These are phyloP conservation scores for Pammene fasciana DNA, from an alignment of 2,888 invertebrate genomes.

Conservation along the genomic window DNA sequence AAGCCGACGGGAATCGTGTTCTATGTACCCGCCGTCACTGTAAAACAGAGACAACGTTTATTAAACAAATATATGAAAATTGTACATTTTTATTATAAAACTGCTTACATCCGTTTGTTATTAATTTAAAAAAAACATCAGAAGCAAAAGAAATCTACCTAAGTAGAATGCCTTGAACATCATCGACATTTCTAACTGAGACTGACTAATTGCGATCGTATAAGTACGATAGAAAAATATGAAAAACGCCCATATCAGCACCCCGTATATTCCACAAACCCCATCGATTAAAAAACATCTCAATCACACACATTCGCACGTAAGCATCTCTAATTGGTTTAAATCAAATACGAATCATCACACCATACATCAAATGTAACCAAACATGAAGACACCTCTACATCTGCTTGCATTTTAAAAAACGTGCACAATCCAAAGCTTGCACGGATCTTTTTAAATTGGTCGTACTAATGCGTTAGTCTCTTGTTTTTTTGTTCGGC, in stretches of 20 bases:
- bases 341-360: constrained; percentile 77
- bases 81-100: too few species aligned
- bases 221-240: background rate
- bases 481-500: constrained; percentile 52
- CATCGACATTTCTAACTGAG: too few species aligned
- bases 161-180: too few species aligned
- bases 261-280: constrained; percentile 34
- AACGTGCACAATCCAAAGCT: constrained; percentile 25
- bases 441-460: constrained; percentile 49
- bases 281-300: constrained; percentile 54
- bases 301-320: constrained; percentile 65
- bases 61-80: too few species aligned
- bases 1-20: too few species aligned
- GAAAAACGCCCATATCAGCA: constrained; percentile 16
- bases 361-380: constrained; percentile 59
- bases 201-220: too few species aligned
- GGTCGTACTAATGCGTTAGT: constrained; percentile 54
- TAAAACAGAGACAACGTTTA: too few species aligned
- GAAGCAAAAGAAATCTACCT: too few species aligned
- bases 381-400: constrained; percentile 51
- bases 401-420: constrained; percentile 4
- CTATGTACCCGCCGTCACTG: too few species aligned
- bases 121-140: too few species aligned
- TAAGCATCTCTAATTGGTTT: constrained; percentile 82
- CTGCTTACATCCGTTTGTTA: too few species aligned